Base-by-base conservation (phyloP, 1,140 invertebrate genomes). In the Drosophila dunni region DNA sequence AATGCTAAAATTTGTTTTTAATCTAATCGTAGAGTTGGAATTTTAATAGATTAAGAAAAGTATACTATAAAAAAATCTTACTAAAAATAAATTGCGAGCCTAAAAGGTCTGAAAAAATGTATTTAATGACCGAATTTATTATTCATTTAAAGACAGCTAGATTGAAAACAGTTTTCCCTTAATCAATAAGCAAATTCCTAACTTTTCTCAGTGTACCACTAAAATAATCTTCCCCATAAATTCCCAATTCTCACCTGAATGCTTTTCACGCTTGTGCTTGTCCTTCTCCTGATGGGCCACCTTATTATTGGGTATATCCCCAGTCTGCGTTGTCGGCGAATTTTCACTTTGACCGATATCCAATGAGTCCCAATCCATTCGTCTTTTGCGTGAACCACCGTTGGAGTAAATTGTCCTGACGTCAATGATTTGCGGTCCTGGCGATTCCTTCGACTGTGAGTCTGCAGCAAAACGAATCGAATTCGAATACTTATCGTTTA, bases 321-420 rank as follows among this genome's bases (percentile, higher is more conserved):
- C 79, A 40, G 79, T 76, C 54, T 81, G 86, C 65, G 75, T 65
- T 81, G 88, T 75, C 46, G 90, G 82, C 71, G 91, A 78, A 71
- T 79, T 91, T 81, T 85, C 91, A 90, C 78, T 91, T 86, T 91
- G 86, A 79, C 77, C 90, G 45, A 92, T 91, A 72, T 92, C 91
- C 73, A 92, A 81, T 61, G 91, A 86, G 71, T 92, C 90, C 91
- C 91, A 92, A 92, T 92, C 91, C 91, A 92, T 92, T 91, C 91
- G 91, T 91, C 91, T 92, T 84, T 92, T 92, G 79, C 91, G 91
- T 64, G 91, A 85, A 46, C 85, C 88, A 75, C 82, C 80, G 40
- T 79, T 79, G 51, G 91, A 79, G 58, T 91, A 92, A 79, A 92
- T 92, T 61, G 91, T 92, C 50, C 92, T 83, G 44, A 92, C 91